Base-by-base conservation (phyloP, 2,797 vertebrate genomes). In the Micropoecilia bifurca region DNA sequence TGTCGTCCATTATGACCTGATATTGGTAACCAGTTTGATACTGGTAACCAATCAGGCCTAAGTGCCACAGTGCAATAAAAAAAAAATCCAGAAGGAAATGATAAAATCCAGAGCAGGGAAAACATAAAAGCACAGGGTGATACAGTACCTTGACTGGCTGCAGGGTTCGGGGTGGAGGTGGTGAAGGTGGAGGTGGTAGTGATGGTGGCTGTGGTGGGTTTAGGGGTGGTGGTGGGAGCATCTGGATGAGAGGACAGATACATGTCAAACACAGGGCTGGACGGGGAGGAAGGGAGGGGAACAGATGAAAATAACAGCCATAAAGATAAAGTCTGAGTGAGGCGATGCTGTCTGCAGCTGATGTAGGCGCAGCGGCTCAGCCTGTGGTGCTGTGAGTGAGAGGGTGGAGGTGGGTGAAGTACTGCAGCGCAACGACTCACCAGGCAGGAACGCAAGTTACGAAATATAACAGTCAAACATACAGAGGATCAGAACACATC, bases 211-310 rank as follows among this genome's bases (percentile, higher is more conserved):
- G 97, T 97, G 95, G 97, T 99, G 97, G 98, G 97, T 97, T 94
- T 97, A 97, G 97, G 98, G 97, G 97, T 96, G 95, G 98, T 99
- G 96, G 98, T 99, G 96, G 96, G 98, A 96, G 97, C 97, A 98
- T 99, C 98, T 99, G 97, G 96, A 98, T 98, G 98, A 94, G 84
- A 96, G 97, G 97, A 97, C 96, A 97, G 85, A 95, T 90, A 94
- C 92, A 94, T 89, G 91, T 95, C 92, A 95, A 91, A 96, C 93
- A 93, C 83, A 85, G 43, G 94, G 50, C 4, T 94, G 95, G 28
- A 13, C 28, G 33, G 48, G 95, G 95, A 28, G 53, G 53, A 55
- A 1, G 12, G 43, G 94, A 95, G 80, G 84, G 63, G 79, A 86
- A 89, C 80, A 91, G 87, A 95, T 94, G 91, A 93, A 83, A 79